Conservation (phyloP, 2,113 vertebrate genomes). For the Pontoporia blainvillei region DNA sequence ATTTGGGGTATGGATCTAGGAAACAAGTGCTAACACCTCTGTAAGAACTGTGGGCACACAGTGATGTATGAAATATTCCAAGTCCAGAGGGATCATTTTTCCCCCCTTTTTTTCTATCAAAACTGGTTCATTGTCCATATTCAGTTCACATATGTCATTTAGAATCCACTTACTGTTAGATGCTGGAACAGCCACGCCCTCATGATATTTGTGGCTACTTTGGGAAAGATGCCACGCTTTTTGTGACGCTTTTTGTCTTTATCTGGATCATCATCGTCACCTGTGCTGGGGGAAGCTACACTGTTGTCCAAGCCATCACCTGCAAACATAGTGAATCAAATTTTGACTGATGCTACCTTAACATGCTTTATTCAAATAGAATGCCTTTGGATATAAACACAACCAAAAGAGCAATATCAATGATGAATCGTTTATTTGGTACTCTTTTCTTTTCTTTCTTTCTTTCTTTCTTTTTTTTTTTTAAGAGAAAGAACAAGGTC, state of each 20-base stretch:
- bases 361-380: constrained; percentile 83
- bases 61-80: constrained; percentile 56
- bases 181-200: constrained; percentile 99
- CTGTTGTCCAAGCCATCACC: constrained; percentile 99
- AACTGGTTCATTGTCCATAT: constrained; percentile 81
- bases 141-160: constrained; percentile 84
- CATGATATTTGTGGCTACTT: constrained; percentile 99
- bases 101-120: constrained; percentile 68
- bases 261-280: constrained; percentile 99
- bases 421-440: constrained; percentile 79
- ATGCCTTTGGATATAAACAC: constrained; percentile 84
- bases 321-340: constrained; percentile 92
- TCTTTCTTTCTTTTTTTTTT: not conserved
- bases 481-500: constrained; percentile 67
- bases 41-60: constrained; percentile 46
- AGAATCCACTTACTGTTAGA: constrained; percentile 95
- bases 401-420: constrained; percentile 81
- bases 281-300: constrained; percentile 99
- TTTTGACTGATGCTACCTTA: constrained; percentile 88
- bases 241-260: constrained; percentile 99
- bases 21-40: constrained; percentile 30
- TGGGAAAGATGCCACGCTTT: constrained; percentile 99
- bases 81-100: constrained; percentile 39
- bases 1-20: not conserved
- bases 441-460: constrained; percentile 43